Evolutionary conservation across 1,140 invertebrate species (phyloP).

Genomic region (Drosophila ficusphila): DNA sequence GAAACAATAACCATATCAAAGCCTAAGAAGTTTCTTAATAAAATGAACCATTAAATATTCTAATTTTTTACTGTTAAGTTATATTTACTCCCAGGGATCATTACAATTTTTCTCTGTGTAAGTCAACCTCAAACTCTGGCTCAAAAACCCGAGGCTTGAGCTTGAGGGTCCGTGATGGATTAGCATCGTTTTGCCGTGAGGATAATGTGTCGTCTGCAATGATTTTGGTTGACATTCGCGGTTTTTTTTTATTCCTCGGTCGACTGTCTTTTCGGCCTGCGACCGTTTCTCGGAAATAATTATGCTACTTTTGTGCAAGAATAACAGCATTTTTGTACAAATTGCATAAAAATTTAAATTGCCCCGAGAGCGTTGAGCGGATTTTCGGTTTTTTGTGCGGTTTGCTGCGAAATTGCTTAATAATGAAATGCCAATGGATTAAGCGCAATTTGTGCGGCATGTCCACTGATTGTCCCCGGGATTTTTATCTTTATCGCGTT

Average conservation of each 20-base stretch:
- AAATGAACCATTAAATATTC: too few species aligned
- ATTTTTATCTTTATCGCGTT: conserved; percentile 57
- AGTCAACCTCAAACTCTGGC: conserved; percentile 7
- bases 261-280: conserved; percentile 1
- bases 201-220: conserved; percentile 82
- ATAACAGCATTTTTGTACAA: conserved; percentile 83
- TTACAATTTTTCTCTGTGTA: conserved; percentile 4
- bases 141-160: background rate
- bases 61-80: too few species aligned
- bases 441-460: conserved; percentile 77
- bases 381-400: conserved; percentile 43
- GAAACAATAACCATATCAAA: too few species aligned
- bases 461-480: conserved; percentile 47
- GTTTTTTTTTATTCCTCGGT: conserved; percentile 33
- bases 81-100: background rate
- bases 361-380: conserved; percentile 22
- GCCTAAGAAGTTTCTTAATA: too few species aligned
- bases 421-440: conserved; percentile 83
- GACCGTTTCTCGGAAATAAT: conserved; percentile 77
- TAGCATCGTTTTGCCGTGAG: conserved; percentile 78
- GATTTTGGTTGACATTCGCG: conserved; percentile 76
- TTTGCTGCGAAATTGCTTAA: conserved; percentile 69
- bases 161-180: conserved; percentile 71
- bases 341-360: conserved; percentile 84
- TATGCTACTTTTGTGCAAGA: conserved; percentile 81